phyloP scores from a whole-genome alignment of 2,888 invertebrate genomes.

The Pyrocoelia pectoralis region DNA sequence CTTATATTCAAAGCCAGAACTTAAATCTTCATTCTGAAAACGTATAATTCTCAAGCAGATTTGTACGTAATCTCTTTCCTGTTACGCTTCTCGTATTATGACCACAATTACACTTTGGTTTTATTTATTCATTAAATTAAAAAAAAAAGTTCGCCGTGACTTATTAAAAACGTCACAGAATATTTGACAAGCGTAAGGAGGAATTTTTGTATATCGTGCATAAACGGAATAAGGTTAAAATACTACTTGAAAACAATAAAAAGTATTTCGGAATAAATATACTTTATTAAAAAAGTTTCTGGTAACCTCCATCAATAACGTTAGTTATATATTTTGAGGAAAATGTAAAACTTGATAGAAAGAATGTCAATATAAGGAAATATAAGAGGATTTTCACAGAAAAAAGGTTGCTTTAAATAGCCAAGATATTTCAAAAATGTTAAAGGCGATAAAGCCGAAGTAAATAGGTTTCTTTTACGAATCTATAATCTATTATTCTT shows the following conservation, averaged over 20 bases:
- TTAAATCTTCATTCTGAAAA: too few species aligned
- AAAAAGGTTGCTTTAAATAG: slow-evolving; percentile 11
- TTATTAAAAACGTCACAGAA: too few species aligned
- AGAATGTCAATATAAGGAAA: slow-evolving; percentile 9
- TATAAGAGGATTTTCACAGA: slow-evolving; percentile 10
- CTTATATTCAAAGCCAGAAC: too few species aligned
- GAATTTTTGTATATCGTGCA: background rate
- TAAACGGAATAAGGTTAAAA: background rate
- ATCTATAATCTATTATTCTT: slow-evolving; percentile 20
- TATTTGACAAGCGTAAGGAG: too few species aligned
- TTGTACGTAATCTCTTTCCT: too few species aligned
- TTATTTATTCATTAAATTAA: too few species aligned
- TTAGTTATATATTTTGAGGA: slow-evolving; percentile 10
- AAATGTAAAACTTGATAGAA: slow-evolving; percentile 10
- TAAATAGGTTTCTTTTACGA: slow-evolving; percentile 21
- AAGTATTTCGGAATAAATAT: slow-evolving; percentile 1
- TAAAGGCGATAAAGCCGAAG: slow-evolving; percentile 15
- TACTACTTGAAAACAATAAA: background rate
- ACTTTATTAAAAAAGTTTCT: slow-evolving; percentile 12
- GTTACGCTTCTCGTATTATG: too few species aligned
- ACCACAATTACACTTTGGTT: too few species aligned
- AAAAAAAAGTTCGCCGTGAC: too few species aligned
- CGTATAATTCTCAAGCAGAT: too few species aligned
- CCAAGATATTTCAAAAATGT: slow-evolving; percentile 14
- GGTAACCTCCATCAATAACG: slow-evolving; percentile 6